Base-by-base conservation (phyloP, 2,113 vertebrate genomes). In the Semicossyphus pulcher region DNA sequence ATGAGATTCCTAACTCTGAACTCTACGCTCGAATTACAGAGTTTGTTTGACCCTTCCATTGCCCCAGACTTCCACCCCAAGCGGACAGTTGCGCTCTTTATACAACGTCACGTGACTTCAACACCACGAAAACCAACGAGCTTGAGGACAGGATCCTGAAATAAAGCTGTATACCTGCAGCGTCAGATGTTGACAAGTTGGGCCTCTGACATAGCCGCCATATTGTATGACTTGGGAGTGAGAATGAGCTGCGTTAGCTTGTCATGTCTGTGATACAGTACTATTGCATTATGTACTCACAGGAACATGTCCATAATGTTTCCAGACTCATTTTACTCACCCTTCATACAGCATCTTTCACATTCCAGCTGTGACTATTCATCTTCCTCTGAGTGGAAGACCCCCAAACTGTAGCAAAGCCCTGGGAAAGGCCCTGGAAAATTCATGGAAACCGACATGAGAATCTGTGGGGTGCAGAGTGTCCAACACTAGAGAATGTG, bases 351-450 rank as follows among this genome's bases (percentile, higher is more conserved):
- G 42, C 57, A 71, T 78, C 65, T 52, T 73, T 78, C 42, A 71
- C 29, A 72, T 80, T 66, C 74, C 78, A 88, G 79, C 80, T 88
- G 68, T 61, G 68, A 67, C 51, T 72, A n/a, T 66, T 57, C 47
- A 66, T 86, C 63, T 81, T 54, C 56, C 31, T 28, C 48, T n/a
- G 26, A 63, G 52, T n/a, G 48, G 16, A 66, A 25, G 12, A 67
- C 32, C 58, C 45, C 34, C 8, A 36, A 74, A 67, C 23, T n/a
- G 2, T 51, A 62, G n/a, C 60, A 44, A 75, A 58, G 56, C 49
- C 77, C 26, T 72, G 59, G 39, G 75, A 85, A 86, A 68, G 34
- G 47, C 29, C 18, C 72, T 42, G 32, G 53, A 86, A 79, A 76
- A 75, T 71, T 56, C 44, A 60, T 45, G 32, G 56, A 78, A 57